These are phyloP conservation scores for Cyprinella venusta DNA, from an alignment of 2,797 vertebrate species.

Conservation along the genomic window DNA sequence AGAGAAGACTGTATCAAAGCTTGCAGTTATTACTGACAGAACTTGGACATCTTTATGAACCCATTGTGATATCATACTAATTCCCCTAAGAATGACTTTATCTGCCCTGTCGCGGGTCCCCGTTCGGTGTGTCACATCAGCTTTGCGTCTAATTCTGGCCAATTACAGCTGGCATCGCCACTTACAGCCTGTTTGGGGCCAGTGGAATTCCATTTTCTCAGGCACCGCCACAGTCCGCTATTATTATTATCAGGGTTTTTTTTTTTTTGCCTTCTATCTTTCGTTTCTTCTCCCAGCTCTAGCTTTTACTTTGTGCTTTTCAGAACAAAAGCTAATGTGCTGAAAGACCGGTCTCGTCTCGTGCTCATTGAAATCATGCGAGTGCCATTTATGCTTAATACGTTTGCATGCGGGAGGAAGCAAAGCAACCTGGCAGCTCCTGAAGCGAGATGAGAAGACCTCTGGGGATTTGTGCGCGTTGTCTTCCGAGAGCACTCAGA, in stretches of 20 bases:
- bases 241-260: conserved; percentile 73
- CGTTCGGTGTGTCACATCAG: conserved; percentile 67
- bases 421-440: conserved; percentile 77
- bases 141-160: conserved; percentile 67
- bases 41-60: conserved; percentile 60
- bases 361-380: conserved; percentile 81
- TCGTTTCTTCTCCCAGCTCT: conserved; percentile 57
- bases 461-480: conserved; percentile 76
- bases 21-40: conserved; percentile 58
- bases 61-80: conserved; percentile 59
- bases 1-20: conserved; percentile 54
- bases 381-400: conserved; percentile 82
- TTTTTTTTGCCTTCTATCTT: conserved; percentile 57
- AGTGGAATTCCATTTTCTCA: conserved; percentile 72
- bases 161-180: conserved; percentile 73
- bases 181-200: conserved; percentile 63
- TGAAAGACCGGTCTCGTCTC: conserved; percentile 79
- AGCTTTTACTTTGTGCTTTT: conserved; percentile 77
- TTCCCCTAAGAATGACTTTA: conserved; percentile 53
- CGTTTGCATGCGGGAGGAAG: conserved; percentile 78
- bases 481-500: conserved; percentile 64
- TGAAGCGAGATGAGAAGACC: conserved; percentile 80
- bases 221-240: conserved; percentile 67
- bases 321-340: conserved; percentile 77
- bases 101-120: conserved; percentile 57